Base-by-base conservation (phyloP, 2,797 vertebrate genomes). In the Cercopithecus hamlyni region DNA sequence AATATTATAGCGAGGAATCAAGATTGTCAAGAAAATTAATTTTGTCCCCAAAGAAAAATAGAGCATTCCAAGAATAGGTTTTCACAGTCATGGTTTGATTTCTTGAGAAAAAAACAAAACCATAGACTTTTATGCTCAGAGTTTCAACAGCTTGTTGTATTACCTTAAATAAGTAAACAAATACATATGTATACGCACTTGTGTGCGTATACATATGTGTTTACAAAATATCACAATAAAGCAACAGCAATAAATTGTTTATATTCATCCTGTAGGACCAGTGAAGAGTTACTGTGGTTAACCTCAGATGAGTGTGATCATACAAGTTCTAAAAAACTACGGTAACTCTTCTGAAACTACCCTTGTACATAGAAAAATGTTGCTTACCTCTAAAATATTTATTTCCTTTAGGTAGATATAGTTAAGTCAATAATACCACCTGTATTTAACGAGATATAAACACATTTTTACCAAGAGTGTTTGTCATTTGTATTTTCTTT, bases 1-100 rank as follows among this genome's bases (percentile, higher is more conserved):
- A 91, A 82, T 93, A 93, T 22, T 95, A 41, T 12, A 97, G 41
- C 2, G 15, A 89, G 8, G 48, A 90, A 36, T 91, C 1, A 97
- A 1, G 0, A 96, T 33, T 48, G 7, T 1, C 67, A 36, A 86
- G 92, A 77, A 96, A 88, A 93, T 20, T 77, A 52, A 39, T 92
- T 97, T 89, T 45, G 22, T 86, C 70, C 6, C 0, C 36, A 2
- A 30, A 94, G 94, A n/a, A 39, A 90, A 41, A 76, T 75, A 64
- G 10, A 90, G 0, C 43, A 92, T 81, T 88, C 1, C 55, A 61
- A 86, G 79, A 81, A 19, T 0, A 90, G 3, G 4, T 92, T 94
- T 97, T 97, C 50, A 67, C 0, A 81, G 0, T 0, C 70, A 70
- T 72, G 2, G 41, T 15, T 77, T 90, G 22, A 48, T 88, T 93